phyloP scores from a whole-genome alignment of 2,797 vertebrate genomes.

The Stomatorhinus walkeri region DNA sequence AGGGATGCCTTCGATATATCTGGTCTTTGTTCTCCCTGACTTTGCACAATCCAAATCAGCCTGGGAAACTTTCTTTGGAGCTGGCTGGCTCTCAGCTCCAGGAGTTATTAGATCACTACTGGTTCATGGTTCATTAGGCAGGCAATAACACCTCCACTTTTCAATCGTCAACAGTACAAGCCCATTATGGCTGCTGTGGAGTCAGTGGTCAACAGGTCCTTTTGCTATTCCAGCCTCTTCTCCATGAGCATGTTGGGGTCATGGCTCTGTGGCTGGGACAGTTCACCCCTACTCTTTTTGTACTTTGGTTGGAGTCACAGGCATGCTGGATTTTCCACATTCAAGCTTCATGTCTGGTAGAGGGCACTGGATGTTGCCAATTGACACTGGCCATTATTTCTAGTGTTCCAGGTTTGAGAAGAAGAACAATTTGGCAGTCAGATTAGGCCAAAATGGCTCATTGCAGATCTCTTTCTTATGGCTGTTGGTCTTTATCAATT shows the following conservation, averaged over 20 bases:
- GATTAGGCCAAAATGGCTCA: background rate
- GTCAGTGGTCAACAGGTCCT: slow-evolving; percentile 27
- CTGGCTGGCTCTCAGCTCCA: slow-evolving; percentile 51
- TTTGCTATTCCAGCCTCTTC: background rate
- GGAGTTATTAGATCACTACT: slow-evolving; percentile 49
- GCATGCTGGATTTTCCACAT: background rate
- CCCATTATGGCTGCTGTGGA: slow-evolving; percentile 26
- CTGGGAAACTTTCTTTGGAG: slow-evolving; percentile 50
- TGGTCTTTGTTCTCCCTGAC: slow-evolving; percentile 37
- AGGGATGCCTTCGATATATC: slow-evolving; percentile 10
- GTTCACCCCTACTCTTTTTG: background rate
- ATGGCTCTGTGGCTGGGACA: background rate
- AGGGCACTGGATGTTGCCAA: background rate
- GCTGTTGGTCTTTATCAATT: background rate
- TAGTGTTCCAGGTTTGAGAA: background rate
- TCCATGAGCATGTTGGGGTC: background rate
- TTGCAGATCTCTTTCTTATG: background rate
- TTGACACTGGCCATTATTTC: background rate
- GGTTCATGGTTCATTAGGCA: slow-evolving; percentile 40
- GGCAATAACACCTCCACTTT: slow-evolving; percentile 33
- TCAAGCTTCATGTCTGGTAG: background rate
- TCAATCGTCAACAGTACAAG: slow-evolving; percentile 47
- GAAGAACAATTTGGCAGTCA: background rate
- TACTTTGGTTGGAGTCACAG: background rate
- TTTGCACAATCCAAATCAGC: slow-evolving; percentile 39